Conservation (phyloP, 2,888 invertebrate species). For the Abrostola triplasia region DNA sequence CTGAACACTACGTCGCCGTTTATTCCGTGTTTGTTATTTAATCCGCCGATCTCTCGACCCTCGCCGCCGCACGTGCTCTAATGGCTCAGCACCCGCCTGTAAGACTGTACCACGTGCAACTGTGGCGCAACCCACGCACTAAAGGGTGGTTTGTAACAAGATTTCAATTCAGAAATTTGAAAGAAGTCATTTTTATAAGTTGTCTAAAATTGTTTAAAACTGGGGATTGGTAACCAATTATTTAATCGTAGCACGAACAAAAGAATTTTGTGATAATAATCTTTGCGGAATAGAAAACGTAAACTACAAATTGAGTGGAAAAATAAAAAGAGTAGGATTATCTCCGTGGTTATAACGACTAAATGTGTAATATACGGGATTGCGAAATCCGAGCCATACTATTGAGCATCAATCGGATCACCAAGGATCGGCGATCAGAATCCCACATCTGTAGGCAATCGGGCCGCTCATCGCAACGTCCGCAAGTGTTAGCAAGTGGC, state of each 20-base stretch:
- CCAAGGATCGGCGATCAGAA: conserved; percentile 1
- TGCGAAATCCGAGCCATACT: not conserved
- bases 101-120: conserved; percentile 8
- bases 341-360: too few species aligned
- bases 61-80: conserved; percentile 26
- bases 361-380: not conserved
- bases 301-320: too few species aligned
- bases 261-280: too few species aligned
- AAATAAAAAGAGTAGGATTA: too few species aligned
- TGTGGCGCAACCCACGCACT: conserved; percentile 7
- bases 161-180: not conserved
- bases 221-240: too few species aligned
- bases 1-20: conserved; percentile 20
- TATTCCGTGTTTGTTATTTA: conserved; percentile 30
- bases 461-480: conserved; percentile 19
- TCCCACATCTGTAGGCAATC: conserved; percentile 22
- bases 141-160: not conserved
- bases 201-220: too few species aligned
- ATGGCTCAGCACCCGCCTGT: conserved; percentile 2
- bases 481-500: conserved; percentile 11
- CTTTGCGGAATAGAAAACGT: too few species aligned
- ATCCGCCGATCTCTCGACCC: conserved; percentile 30
- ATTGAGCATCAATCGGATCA: not conserved
- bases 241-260: too few species aligned
- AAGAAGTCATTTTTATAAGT: too few species aligned